Conservation (phyloP, 2,797 vertebrate genomes). For the Darevskia nairensis region DNA sequence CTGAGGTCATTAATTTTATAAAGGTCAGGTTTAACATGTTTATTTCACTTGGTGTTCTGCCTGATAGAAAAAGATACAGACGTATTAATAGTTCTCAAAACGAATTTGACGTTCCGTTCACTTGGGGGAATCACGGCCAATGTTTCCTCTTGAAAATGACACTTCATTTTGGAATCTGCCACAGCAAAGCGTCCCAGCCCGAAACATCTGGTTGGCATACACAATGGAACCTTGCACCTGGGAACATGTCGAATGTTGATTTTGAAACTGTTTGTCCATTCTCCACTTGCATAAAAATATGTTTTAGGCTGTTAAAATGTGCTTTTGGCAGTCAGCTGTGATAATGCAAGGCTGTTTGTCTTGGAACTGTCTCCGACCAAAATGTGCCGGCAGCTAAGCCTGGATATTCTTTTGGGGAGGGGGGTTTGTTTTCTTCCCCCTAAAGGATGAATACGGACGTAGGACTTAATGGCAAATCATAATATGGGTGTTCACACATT, state of each 20-base stretch:
- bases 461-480: background rate
- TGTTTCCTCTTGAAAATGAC: constrained; percentile 67
- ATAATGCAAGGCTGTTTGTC: constrained; percentile 76
- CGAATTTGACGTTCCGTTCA: constrained; percentile 67
- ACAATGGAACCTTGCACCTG: constrained; percentile 80
- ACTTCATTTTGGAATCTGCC: constrained; percentile 66
- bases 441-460: background rate
- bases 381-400: constrained; percentile 40
- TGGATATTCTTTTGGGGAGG: constrained; percentile 50
- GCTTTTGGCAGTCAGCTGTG: constrained; percentile 71
- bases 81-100: constrained; percentile 65
- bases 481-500: background rate
- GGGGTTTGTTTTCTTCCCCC: constrained; percentile 39
- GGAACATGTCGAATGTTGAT: constrained; percentile 69
- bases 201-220: constrained; percentile 81
- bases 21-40: constrained; percentile 75
- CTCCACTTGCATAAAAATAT: constrained; percentile 51
- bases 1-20: constrained; percentile 57
- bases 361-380: constrained; percentile 70
- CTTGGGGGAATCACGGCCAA: constrained; percentile 62
- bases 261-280: constrained; percentile 76
- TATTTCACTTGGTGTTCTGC: constrained; percentile 70
- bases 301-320: constrained; percentile 71
- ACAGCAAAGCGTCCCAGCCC: constrained; percentile 62
- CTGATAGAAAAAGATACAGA: constrained; percentile 63